Base-by-base conservation (phyloP, 2,888 invertebrate genomes). In the Melinaea marsaeus region DNA sequence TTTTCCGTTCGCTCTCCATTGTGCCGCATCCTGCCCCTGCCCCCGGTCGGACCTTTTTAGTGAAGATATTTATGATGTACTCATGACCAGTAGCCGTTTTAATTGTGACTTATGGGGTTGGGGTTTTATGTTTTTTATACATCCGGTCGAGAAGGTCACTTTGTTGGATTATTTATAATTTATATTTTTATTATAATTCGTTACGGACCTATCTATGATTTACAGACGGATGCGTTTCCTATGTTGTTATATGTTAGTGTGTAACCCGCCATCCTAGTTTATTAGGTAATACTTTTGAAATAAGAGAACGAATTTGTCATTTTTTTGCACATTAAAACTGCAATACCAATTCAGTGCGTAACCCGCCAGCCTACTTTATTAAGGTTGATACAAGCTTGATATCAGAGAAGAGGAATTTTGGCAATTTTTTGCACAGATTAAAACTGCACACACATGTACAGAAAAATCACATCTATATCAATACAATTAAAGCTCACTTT, bases 91-190 rank as follows among this genome's bases (percentile, higher is more conserved):
- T 90, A 90, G 90, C 90, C 76, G 85, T 73, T 83, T 86, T 90
- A 89, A 90, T 90, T 90, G 90, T 90, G 89, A 90, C 86, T 84
- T 90, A 90, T 90, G 90, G 81, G 81, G 80, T 84, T 80, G 79
- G 72, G 70, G 75, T 79, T 74, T 74, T 74, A 78, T 80, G 79
- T 83, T 83, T 81, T 81, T 79, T 71, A 68, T 79, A 77, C 82
- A 85, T 86, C 86, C 85, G 82, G 83, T 77, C 81, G 77, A 81
- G 85, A 88, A 88, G 88, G 85, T 89, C 81, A 86, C 80, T 76
- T 85, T 88, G 85, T 80, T 84, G 79, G 76, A 81, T 82, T 85
- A 83, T 80, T 79, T 79, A 79, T 84, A 67, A 65, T 79, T 78
- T 70, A 72, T 72, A 72, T 71, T 69, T n/a, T 79, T 82, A 75